Percentiles rank a stretch among this genome's conserved stretches.
phyloP scores from a whole-genome alignment of 2,113 vertebrate species.

The Platichthys stellatus region DNA sequence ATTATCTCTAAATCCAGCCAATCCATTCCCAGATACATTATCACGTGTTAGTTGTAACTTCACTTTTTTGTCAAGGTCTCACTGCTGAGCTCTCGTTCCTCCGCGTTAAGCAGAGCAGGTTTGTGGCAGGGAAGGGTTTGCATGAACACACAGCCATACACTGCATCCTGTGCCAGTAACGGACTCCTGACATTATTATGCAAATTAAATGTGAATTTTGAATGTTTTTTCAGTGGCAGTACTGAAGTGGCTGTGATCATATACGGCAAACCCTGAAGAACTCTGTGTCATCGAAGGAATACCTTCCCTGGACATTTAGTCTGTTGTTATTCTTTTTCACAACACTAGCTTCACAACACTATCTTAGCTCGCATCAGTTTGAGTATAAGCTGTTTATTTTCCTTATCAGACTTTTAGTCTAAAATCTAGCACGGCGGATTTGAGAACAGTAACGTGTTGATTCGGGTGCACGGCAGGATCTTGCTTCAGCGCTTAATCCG shows the following conservation, averaged over 20 bases:
- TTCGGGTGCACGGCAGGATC: not conserved
- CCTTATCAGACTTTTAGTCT: not conserved
- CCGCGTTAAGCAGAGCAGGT: slow-evolving; percentile 48
- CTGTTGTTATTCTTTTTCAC: not conserved
- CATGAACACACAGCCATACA: slow-evolving; percentile 72
- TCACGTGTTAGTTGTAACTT: slow-evolving; percentile 6
- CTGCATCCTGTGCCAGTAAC: slow-evolving; percentile 75
- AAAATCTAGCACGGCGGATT: not conserved
- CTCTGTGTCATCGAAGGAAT: slow-evolving; percentile 38
- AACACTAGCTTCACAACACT: slow-evolving; percentile 14
- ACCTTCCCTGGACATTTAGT: slow-evolving; percentile 27
- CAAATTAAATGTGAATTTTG: slow-evolving; percentile 75
- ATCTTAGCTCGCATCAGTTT: slow-evolving; percentile 14
- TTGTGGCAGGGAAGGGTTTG: slow-evolving; percentile 53
- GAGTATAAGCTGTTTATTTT: slow-evolving; percentile 27
- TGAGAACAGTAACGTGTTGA: not conserved
- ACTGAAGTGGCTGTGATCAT: slow-evolving; percentile 34
- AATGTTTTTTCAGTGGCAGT: slow-evolving; percentile 49
- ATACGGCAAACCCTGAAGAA: slow-evolving; percentile 40
- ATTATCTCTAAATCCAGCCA: not conserved
- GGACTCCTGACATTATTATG: slow-evolving; percentile 76
- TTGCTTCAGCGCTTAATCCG: too few relatives aligned
- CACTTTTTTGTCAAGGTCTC: slow-evolving; percentile 1
- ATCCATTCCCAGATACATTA: not conserved
- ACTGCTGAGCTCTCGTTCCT: slow-evolving; percentile 27